These are phyloP conservation scores for Clavelina lepadiformis DNA, from an alignment of 23 tunicate species.

Conservation along the genomic window DNA sequence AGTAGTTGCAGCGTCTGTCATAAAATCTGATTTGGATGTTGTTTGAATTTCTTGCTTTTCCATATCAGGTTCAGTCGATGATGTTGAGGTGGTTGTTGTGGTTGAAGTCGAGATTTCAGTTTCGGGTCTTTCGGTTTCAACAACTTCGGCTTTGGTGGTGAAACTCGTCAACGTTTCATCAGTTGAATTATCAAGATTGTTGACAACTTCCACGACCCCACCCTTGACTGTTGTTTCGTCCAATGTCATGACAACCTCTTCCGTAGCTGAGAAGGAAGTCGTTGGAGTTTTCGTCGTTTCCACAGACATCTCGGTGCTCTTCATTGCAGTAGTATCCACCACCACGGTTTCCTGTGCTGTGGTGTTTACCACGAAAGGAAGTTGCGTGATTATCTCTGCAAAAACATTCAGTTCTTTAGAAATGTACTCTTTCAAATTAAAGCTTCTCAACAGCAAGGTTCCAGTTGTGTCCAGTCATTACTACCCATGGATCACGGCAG, in stretches of 20 bases:
- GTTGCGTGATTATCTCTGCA: no score
- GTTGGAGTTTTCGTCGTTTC: neutral
- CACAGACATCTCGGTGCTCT: no score
- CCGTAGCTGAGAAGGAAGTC: neutral
- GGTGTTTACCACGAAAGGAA: no score
- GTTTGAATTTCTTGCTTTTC: neutral
- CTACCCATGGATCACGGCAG: no score
- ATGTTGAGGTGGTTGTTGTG: neutral
- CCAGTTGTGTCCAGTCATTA: no score
- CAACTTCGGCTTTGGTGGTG: neutral
- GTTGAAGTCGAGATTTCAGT: slow-evolving; percentile 1
- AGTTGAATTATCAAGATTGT: slow-evolving; percentile 6
- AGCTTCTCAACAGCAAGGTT: no score
- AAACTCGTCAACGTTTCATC: no score
- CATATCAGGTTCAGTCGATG: slow-evolving; percentile 1
- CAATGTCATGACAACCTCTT: neutral
- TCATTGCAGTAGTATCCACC: no score
- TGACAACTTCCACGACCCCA: slow-evolving; percentile 15
- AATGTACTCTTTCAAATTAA: no score
- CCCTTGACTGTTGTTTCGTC: slow-evolving; percentile 5
- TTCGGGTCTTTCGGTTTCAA: neutral
- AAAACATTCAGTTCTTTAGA: no score
- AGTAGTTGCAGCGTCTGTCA: slow-evolving; percentile 6
- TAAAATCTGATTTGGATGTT: slow-evolving; percentile 10
- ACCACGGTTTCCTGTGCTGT: no score